Conservation (phyloP, 2,797 vertebrate genomes). For the Percopsis omiscomaycus region DNA sequence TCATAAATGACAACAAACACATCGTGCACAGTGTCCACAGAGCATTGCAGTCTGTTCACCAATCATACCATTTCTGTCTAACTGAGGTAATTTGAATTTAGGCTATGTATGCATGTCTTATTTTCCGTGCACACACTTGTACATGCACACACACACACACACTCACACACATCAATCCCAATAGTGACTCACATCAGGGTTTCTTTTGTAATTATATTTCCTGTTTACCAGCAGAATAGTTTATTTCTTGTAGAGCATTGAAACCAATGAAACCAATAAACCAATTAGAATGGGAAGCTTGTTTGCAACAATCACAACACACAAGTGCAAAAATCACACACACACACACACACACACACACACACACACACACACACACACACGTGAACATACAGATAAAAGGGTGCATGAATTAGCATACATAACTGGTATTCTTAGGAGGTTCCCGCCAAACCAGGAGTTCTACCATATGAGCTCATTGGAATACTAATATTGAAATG, state of each 20-base stretch:
- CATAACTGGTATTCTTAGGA: slow-evolving; percentile 59
- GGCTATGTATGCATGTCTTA: no score
- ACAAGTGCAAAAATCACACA: not conserved
- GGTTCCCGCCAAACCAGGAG: not conserved
- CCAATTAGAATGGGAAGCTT: no score
- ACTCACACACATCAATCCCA: not conserved
- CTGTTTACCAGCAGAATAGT: slow-evolving; percentile 39
- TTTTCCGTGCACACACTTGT: not conserved
- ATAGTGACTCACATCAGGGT: slow-evolving; percentile 4
- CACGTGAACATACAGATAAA: slow-evolving; percentile 38
- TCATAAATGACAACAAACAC: no score
- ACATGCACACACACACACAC: not conserved
- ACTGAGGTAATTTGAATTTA: no score
- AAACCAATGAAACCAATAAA: slow-evolving; percentile 14
- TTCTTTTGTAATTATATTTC: slow-evolving; percentile 46
- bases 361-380: not conserved
- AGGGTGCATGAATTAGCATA: slow-evolving; percentile 42
- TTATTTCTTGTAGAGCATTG: slow-evolving; percentile 29
- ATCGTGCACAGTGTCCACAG: not conserved
- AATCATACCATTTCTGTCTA: no score
- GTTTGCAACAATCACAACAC: not conserved
- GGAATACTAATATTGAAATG: slow-evolving; percentile 12
- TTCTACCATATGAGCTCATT: slow-evolving; percentile 1
- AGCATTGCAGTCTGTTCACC: not conserved
- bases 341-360: not conserved